These are phyloP conservation scores for Chloropsis cyanopogon DNA, from an alignment of 2,113 vertebrate genomes.

Conservation along the genomic window DNA sequence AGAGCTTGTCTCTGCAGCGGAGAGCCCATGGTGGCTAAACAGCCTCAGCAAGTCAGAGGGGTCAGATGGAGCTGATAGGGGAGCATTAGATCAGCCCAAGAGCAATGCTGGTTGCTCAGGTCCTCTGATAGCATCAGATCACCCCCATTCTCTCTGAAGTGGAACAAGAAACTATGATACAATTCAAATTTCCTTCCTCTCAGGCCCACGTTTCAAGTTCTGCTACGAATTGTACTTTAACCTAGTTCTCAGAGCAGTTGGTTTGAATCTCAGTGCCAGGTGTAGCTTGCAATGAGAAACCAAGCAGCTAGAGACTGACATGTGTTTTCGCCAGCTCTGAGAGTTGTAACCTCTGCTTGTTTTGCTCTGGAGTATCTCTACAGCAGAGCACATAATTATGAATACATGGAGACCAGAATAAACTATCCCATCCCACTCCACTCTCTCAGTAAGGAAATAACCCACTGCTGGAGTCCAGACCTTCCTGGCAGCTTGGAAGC, in stretches of 20 bases:
- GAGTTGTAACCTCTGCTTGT: neutral
- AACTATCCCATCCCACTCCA: neutral
- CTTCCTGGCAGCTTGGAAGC: conserved; percentile 38
- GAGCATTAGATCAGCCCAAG: neutral
- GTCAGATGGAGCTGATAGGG: rapidly evolving
- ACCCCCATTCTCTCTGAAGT: neutral
- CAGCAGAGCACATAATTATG: neutral
- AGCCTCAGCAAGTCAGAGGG: neutral
- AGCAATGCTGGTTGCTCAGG: neutral
- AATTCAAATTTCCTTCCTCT: neutral
- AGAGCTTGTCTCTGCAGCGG: neutral
- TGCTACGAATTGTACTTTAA: neutral
- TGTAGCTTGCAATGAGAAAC: neutral
- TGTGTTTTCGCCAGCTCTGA: neutral
- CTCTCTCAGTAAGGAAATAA: conserved; percentile 38
- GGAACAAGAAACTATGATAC: neutral
- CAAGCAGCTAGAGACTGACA: neutral
- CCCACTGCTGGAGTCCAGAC: conserved; percentile 56
- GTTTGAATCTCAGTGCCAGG: neutral
- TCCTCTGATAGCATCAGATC: neutral
- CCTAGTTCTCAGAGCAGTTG: neutral
- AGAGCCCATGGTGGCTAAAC: neutral
- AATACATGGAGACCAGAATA: neutral
- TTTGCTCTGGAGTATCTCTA: conserved; percentile 2
- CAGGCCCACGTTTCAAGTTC: neutral